Evolutionary conservation across 2,888 invertebrate species (phyloP).

Genomic region (Polymixis flavicincta): DNA sequence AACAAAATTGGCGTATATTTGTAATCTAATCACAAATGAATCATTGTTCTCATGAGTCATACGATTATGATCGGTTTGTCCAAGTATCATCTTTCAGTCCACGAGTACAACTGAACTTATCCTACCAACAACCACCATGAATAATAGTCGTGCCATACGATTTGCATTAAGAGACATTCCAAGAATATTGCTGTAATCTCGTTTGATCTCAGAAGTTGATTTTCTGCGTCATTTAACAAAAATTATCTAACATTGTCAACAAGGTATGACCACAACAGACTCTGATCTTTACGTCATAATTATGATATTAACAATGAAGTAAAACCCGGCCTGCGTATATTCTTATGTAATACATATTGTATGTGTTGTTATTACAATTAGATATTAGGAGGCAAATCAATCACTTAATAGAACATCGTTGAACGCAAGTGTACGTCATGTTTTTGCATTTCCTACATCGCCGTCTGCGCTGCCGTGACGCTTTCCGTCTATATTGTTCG

Average conservation of each 20-base stretch:
- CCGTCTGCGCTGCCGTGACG: slow-evolving; percentile 29
- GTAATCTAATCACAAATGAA: slow-evolving; percentile 7
- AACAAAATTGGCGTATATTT: slow-evolving; percentile 12
- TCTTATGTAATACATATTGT: slow-evolving; percentile 32
- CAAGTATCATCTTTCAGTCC: slow-evolving; percentile 14
- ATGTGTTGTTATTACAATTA: slow-evolving; percentile 24
- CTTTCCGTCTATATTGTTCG: slow-evolving; percentile 19
- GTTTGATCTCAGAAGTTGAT: slow-evolving; percentile 38
- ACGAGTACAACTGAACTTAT: slow-evolving; percentile 4
- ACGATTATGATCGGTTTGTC: slow-evolving; percentile 3
- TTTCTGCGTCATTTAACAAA: slow-evolving; percentile 44
- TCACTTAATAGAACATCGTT: slow-evolving; percentile 24
- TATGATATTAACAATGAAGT: slow-evolving; percentile 15
- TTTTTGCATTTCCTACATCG: slow-evolving; percentile 40
- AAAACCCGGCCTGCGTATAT: slow-evolving; percentile 9
- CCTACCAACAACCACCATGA: slow-evolving; percentile 6
- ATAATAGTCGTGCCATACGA: not conserved
- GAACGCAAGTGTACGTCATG: slow-evolving; percentile 46
- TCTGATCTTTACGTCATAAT: slow-evolving; percentile 36
- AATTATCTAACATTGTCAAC: slow-evolving; percentile 30
- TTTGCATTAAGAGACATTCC: slow-evolving; percentile 16
- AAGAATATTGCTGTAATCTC: slow-evolving; percentile 27
- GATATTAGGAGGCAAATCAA: slow-evolving; percentile 42
- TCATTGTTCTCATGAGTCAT: slow-evolving; percentile 37
- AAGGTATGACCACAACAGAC: slow-evolving; percentile 1